phyloP scores from a whole-genome alignment of 2,888 invertebrate species.

The Phlogophora meticulosa region DNA sequence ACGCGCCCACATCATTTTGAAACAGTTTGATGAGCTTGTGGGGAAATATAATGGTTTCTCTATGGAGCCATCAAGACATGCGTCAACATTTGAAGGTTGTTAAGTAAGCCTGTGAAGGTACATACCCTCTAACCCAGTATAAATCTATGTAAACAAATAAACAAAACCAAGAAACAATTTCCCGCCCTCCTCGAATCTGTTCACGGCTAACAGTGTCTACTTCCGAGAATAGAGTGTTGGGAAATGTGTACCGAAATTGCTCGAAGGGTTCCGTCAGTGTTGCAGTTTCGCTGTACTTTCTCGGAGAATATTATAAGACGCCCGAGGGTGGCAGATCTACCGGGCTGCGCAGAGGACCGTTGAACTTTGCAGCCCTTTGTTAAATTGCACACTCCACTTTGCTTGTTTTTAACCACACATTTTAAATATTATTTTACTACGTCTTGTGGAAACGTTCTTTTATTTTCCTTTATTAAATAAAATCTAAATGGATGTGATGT shows the following conservation, averaged over 20 bases:
- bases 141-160: constrained; percentile 37
- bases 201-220: constrained; percentile 35
- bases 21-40: constrained; percentile 40
- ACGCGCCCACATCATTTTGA: constrained; percentile 62
- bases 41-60: constrained; percentile 29
- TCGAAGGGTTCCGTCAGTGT: constrained; percentile 54
- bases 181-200: constrained; percentile 39
- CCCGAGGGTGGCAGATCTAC: constrained; percentile 57
- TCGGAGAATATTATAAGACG: constrained; percentile 63
- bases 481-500: constrained; percentile 29
- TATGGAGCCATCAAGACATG: constrained; percentile 9
- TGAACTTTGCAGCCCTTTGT: constrained; percentile 68
- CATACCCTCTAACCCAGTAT: not conserved
- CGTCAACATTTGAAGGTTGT: not conserved
- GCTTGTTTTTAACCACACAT: constrained; percentile 47
- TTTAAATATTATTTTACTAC: constrained; percentile 41
- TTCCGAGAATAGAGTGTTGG: constrained; percentile 50
- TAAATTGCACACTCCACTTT: constrained; percentile 61
- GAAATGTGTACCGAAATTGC: constrained; percentile 56
- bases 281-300: constrained; percentile 60
- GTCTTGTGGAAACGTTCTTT: constrained; percentile 16
- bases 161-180: constrained; percentile 45
- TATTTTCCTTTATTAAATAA: constrained; percentile 27
- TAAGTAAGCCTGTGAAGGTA: too few species aligned
- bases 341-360: constrained; percentile 48